These are phyloP conservation scores for Salvelinus namaycush DNA, from an alignment of 2,113 vertebrate species.

Conservation along the genomic window DNA sequence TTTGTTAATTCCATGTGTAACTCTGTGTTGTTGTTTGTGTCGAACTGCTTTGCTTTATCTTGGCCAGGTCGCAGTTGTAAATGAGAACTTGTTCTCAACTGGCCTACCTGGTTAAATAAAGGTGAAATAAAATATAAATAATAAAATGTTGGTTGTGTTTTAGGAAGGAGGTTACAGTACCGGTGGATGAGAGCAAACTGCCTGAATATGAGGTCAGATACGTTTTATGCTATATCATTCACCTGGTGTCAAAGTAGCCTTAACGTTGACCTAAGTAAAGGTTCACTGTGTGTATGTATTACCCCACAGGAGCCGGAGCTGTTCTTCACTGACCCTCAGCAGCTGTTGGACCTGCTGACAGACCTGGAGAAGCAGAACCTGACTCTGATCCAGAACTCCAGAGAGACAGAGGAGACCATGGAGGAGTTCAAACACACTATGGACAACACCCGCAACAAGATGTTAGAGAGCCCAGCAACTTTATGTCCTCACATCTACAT, in stretches of 20 bases:
- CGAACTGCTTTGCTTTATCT: too few species aligned
- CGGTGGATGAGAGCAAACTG: neutral
- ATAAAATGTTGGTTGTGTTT: neutral
- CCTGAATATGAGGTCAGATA: neutral
- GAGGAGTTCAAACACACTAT: slow-evolving; percentile 72
- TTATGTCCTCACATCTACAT: too few species aligned
- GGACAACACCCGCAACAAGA: slow-evolving; percentile 68
- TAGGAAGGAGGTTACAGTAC: neutral
- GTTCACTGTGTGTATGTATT: slow-evolving; percentile 22
- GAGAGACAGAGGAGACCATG: slow-evolving; percentile 77
- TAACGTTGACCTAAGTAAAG: too few species aligned
- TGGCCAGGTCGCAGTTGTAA: too few species aligned
- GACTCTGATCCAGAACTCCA: slow-evolving; percentile 82
- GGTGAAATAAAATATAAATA: too few species aligned
- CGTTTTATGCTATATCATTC: too few species aligned
- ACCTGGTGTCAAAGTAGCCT: too few species aligned
- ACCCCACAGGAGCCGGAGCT: slow-evolving; percentile 74
- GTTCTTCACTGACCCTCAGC: slow-evolving; percentile 87
- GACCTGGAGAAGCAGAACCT: slow-evolving; percentile 87
- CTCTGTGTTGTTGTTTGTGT: too few species aligned
- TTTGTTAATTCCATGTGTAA: too few species aligned
- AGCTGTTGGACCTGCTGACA: slow-evolving; percentile 81
- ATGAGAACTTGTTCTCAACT: too few species aligned
- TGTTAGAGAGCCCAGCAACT: slow-evolving; percentile 65
- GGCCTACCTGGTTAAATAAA: too few species aligned